phyloP scores from a whole-genome alignment of 2,113 vertebrate species.

The Edolisoma coerulescens region DNA sequence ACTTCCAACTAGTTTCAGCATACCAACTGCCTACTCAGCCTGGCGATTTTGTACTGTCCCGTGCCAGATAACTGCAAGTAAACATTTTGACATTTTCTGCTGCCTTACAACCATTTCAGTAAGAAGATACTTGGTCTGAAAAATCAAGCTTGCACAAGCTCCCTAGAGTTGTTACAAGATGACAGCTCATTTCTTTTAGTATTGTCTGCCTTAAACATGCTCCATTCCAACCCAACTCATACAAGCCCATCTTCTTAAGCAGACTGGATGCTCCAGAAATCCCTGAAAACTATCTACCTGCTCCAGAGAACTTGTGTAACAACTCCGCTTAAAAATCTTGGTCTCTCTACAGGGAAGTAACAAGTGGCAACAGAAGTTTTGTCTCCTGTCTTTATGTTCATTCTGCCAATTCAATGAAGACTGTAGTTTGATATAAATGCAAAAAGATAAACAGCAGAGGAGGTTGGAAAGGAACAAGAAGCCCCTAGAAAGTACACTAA shows the following conservation, averaged over 20 bases:
- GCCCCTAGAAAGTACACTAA: background rate
- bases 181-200: background rate
- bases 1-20: background rate
- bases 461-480: background rate
- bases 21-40: background rate
- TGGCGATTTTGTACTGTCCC: background rate
- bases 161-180: background rate
- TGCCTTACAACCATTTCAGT: background rate
- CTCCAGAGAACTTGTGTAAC: background rate
- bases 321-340: background rate
- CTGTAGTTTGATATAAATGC: background rate
- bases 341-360: background rate
- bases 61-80: background rate
- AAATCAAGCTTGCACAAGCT: background rate
- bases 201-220: background rate
- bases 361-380: background rate
- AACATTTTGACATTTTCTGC: slow-evolving; percentile 9
- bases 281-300: background rate
- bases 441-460: background rate
- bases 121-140: background rate
- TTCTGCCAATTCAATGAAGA: background rate
- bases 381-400: background rate
- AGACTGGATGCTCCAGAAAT: background rate
- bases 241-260: background rate
- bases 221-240: background rate